phyloP scores from a whole-genome alignment of 2,797 vertebrate genomes.

The Chaetophractus vellerosus region DNA sequence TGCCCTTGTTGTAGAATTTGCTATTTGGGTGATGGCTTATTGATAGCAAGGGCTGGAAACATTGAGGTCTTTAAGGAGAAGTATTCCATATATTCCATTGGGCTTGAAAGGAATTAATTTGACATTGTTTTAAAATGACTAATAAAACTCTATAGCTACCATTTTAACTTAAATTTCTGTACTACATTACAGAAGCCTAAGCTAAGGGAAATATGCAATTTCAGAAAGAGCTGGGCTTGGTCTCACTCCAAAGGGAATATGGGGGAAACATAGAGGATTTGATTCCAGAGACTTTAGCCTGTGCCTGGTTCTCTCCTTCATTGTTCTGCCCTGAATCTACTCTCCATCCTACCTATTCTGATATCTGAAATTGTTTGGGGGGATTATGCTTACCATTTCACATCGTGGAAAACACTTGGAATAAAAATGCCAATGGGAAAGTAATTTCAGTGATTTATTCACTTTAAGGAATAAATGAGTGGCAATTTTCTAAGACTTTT shows the following conservation, averaged over 20 bases:
- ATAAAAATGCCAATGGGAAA: not conserved
- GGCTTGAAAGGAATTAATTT: not conserved
- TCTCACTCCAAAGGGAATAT: not conserved
- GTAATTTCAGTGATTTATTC: not conserved
- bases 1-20: not conserved
- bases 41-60: not conserved
- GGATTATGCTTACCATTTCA: not conserved
- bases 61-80: not conserved
- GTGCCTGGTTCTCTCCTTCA: not conserved
- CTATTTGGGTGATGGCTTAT: not conserved
- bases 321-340: rapidly evolving
- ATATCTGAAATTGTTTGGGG: not conserved
- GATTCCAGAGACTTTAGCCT: not conserved
- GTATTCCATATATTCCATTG: not conserved
- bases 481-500: constrained; percentile 1
- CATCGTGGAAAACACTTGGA: not conserved
- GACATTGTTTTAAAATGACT: constrained; percentile 12
- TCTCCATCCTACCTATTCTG: not conserved
- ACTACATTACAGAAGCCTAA: not conserved
- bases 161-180: constrained; percentile 22
- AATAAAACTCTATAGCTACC: not conserved
- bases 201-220: not conserved
- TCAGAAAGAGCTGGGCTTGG: not conserved
- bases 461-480: not conserved
- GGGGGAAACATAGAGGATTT: not conserved